phyloP scores from a whole-genome alignment of 2,113 vertebrate species.

The Ancistrus triradiatus region DNA sequence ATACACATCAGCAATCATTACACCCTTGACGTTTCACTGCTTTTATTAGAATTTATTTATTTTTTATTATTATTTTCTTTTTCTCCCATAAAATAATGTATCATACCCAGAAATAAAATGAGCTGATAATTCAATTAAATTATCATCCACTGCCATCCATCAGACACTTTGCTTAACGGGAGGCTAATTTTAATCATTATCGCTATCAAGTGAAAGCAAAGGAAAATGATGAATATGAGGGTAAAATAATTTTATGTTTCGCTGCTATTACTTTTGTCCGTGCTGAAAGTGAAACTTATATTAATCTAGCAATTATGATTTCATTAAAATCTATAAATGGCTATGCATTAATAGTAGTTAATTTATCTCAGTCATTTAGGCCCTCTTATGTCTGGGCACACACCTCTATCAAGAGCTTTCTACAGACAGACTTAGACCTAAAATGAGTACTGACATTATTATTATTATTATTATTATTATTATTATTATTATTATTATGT shows the following conservation, averaged over 20 bases:
- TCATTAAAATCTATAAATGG: constrained; percentile 77
- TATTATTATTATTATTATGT: no score
- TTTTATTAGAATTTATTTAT: constrained; percentile 45
- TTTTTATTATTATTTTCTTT: background rate
- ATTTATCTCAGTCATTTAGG: constrained; percentile 57
- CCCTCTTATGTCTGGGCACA: constrained; percentile 7
- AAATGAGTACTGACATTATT: no score
- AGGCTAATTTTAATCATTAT: constrained; percentile 73
- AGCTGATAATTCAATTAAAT: constrained; percentile 59
- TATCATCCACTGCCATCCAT: constrained; percentile 64
- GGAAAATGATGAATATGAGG: constrained; percentile 66
- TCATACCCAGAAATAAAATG: constrained; percentile 49
- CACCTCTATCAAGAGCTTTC: background rate
- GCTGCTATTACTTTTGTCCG: constrained; percentile 65
- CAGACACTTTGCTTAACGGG: constrained; percentile 57
- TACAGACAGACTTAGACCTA: no score
- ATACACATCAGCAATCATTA: constrained; percentile 12
- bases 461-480: no score
- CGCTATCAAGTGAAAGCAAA: constrained; percentile 57
- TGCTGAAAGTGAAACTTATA: constrained; percentile 61
- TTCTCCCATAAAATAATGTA: constrained; percentile 55
- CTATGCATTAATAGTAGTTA: constrained; percentile 63
- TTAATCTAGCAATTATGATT: constrained; percentile 70
- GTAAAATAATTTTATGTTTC: constrained; percentile 72
- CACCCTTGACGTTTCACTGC: constrained; percentile 28